Percentiles rank a stretch among this genome's conserved stretches.
Evolutionary conservation across 1,140 invertebrate species (phyloP).

Genomic region (Akabosia matsudoensis): DNA sequence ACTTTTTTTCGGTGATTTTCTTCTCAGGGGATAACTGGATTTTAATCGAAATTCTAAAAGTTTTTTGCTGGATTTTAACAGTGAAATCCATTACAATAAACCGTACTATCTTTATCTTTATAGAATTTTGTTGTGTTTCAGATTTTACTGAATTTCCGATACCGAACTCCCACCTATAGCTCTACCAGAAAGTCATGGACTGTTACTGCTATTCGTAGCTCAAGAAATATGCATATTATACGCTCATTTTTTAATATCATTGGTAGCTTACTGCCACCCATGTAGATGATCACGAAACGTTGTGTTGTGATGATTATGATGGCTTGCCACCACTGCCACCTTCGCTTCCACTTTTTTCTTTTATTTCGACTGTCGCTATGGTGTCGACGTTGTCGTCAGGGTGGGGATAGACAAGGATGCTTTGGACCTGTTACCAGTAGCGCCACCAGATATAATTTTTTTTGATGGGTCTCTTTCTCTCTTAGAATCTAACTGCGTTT

Average conservation of each 20-base stretch:
- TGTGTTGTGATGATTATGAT: not conserved
- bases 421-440: not conserved
- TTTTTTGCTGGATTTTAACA: too few relatives aligned
- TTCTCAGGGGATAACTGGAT: not conserved
- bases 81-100: too few relatives aligned
- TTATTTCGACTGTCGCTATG: not conserved
- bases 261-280: not conserved
- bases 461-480: not conserved
- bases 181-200: too few relatives aligned
- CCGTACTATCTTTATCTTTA: too few relatives aligned
- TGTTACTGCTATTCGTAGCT: too few relatives aligned
- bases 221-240: too few relatives aligned
- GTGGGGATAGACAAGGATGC: constrained; percentile 13
- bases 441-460: not conserved
- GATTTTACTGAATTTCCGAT: too few relatives aligned
- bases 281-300: too few relatives aligned
- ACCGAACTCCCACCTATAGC: too few relatives aligned
- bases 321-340: not conserved
- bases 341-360: not conserved
- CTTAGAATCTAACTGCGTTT: not conserved
- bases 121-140: too few relatives aligned
- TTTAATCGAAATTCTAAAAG: not conserved
- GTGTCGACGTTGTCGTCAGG: constrained; percentile 1
- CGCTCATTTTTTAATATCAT: too few relatives aligned
- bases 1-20: not conserved